Percentiles rank a stretch among this genome's conserved stretches.
Evolutionary conservation across 2,888 invertebrate species (phyloP).

Genomic region (Bombyx huttoni): DNA sequence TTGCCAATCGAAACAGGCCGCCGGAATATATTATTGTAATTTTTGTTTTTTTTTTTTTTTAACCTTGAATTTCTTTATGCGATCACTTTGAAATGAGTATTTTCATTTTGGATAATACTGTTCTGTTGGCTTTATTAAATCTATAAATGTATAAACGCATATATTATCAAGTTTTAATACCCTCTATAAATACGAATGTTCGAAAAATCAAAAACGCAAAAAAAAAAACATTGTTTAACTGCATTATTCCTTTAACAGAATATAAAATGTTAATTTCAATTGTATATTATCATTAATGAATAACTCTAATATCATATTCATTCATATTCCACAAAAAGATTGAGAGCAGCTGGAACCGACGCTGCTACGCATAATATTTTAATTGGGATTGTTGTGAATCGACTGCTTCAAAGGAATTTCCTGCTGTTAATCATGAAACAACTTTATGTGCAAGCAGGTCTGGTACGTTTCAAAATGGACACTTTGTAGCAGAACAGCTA

Average conservation of each 20-base stretch:
- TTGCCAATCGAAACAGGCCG: constrained; percentile 32
- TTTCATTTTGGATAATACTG: too few species aligned
- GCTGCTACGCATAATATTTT: constrained; percentile 43
- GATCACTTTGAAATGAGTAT: too few species aligned
- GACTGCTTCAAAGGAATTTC: constrained; percentile 60
- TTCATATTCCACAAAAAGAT: constrained; percentile 14
- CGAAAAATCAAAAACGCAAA: too few species aligned
- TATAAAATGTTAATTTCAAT: not conserved
- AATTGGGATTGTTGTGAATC: constrained; percentile 50
- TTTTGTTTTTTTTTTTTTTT: constrained; percentile 7
- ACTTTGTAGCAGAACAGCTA: constrained; percentile 22
- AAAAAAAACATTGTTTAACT: too few species aligned
- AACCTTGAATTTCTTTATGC: not conserved
- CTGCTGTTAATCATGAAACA: constrained; percentile 48
- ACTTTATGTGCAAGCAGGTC: constrained; percentile 39
- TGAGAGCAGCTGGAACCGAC: constrained; percentile 31
- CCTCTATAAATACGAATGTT: too few species aligned
- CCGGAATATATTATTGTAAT: not conserved
- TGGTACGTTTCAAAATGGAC: constrained; percentile 33
- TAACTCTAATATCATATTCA: constrained; percentile 1
- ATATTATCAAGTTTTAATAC: too few species aligned
- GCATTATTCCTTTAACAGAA: too few species aligned
- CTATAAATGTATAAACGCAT: too few species aligned
- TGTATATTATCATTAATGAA: not conserved
- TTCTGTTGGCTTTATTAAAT: too few species aligned